Percentiles rank a stretch among this genome's conserved stretches.
These are phyloP conservation scores for Phania funesta DNA, from an alignment of 2,888 invertebrate species.

Conservation along the genomic window DNA sequence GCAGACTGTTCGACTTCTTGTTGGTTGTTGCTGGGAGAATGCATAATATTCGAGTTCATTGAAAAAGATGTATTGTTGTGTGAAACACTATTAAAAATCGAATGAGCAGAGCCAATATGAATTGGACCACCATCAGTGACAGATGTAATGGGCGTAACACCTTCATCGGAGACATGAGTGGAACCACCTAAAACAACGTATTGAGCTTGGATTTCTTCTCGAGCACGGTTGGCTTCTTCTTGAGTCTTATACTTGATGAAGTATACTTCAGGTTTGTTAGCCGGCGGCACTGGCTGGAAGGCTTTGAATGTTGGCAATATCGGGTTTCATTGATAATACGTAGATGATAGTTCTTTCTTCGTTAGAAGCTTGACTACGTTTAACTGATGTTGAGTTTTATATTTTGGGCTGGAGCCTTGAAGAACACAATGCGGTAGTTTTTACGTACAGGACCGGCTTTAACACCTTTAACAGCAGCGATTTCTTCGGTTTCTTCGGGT, in stretches of 20 bases:
- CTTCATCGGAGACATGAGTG: constrained; percentile 78
- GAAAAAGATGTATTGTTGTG: constrained; percentile 35
- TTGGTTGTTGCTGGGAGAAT: neutral
- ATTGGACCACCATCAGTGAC: constrained; percentile 72
- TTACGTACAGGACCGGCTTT: constrained; percentile 76
- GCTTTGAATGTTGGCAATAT: constrained; percentile 80
- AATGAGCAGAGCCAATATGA: constrained; percentile 68
- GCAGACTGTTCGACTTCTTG: constrained; percentile 5
- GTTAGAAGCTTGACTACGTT: constrained; percentile 74
- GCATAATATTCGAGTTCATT: neutral
- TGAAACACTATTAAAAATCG: neutral
- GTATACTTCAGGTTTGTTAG: constrained; percentile 79
- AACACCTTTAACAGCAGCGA: constrained; percentile 63
- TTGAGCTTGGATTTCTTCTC: constrained; percentile 79
- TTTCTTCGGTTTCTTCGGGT: constrained; percentile 77
- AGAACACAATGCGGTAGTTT: constrained; percentile 79
- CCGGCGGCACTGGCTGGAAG: constrained; percentile 73
- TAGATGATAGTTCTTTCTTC: constrained; percentile 80
- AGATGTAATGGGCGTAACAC: constrained; percentile 75
- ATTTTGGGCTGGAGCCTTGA: constrained; percentile 80
- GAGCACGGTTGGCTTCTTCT: constrained; percentile 78
- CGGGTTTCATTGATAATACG: constrained; percentile 79
- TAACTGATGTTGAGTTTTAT: constrained; percentile 76
- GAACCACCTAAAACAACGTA: constrained; percentile 79
- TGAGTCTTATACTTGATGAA: constrained; percentile 80